phyloP scores from a whole-genome alignment of 30 jellyfish, hydroid and myxozoan species.

The Aurelia coerulea region DNA sequence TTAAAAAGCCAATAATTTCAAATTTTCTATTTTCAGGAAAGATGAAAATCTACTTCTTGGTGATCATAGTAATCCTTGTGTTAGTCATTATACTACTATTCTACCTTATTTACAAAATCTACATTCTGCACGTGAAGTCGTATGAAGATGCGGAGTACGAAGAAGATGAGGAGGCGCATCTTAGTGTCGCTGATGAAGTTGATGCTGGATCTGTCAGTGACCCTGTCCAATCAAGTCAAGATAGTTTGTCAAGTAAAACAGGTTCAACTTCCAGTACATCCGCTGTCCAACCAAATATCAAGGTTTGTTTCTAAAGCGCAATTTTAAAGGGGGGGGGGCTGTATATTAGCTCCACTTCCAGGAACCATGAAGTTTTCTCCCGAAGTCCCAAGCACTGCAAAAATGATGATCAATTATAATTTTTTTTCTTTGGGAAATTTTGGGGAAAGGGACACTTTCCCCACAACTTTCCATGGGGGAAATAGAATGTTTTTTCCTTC shows the following conservation, averaged over 20 bases:
- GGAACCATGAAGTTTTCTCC: too few relatives aligned
- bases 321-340: too few relatives aligned
- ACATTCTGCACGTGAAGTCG: conserved; percentile 83
- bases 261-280: conserved; percentile 76
- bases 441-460: too few relatives aligned
- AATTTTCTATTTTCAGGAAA: conserved; percentile 19
- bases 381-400: too few relatives aligned
- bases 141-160: conserved; percentile 73
- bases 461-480: too few relatives aligned
- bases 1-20: too few relatives aligned
- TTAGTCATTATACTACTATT: conserved; percentile 83
- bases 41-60: conserved; percentile 82
- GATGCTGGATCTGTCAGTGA: conserved; percentile 46
- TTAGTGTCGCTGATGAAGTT: conserved; percentile 58
- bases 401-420: too few relatives aligned
- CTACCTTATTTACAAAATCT: conserved; percentile 81
- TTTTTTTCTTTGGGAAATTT: too few relatives aligned
- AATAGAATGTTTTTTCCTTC: too few relatives aligned
- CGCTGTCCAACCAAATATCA: conserved; percentile 87
- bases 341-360: too few relatives aligned
- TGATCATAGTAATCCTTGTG: conserved; percentile 79
- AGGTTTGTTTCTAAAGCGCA: conserved; percentile 46
- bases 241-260: conserved; percentile 69
- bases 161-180: conserved; percentile 66
- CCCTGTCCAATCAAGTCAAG: conserved; percentile 73